Base-by-base conservation (phyloP, 2,888 invertebrate species). In the Hemaris fuciformis region DNA sequence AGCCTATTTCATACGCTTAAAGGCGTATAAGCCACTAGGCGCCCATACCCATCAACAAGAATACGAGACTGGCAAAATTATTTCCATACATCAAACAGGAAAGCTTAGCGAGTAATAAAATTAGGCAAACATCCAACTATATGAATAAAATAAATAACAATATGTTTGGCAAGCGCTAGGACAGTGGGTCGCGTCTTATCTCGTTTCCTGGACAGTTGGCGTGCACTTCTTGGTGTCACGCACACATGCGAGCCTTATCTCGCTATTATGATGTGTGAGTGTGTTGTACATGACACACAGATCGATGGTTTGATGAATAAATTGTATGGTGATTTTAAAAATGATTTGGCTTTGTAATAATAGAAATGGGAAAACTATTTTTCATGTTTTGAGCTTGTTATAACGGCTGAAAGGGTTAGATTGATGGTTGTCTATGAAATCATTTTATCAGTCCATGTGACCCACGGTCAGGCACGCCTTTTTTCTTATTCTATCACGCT, bases 81-180 rank as follows among this genome's bases (percentile, higher is more conserved):
- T 41, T 22, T 41, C 41, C 41, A 38, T 42, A 53, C 53, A 18
- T 57, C 41, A 43, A 60, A 25, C 56, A 41, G 41, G 41, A 60
- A 31, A 42, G 10, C 20, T 22, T 57, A 38, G 57, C 71, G 15
- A 38, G 20, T 27, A 59, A 43, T 75, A 75, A 76, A 72, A 73
- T 79, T 77, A 80, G 80, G 80, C 78, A 78, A 62, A 62, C 60
- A 41, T 78, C 80, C 77, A 79, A 75, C 66, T 67, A 58, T 71
- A 71, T 70, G 62, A 63, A 66, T 70, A 67, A 70, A 72, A 72
- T 61, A 69, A 68, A 66, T 61, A 27, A 64, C 69, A 69, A 64
- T 63, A 66, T 63, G 66, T 62, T 66, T 63, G 68, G 64, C 41
- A 34, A 38, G 34, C 34, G 53, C 10, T 53, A 53, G 45, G 45